phyloP scores from a whole-genome alignment of 2,113 vertebrate species.

The Macaca nemestrina region DNA sequence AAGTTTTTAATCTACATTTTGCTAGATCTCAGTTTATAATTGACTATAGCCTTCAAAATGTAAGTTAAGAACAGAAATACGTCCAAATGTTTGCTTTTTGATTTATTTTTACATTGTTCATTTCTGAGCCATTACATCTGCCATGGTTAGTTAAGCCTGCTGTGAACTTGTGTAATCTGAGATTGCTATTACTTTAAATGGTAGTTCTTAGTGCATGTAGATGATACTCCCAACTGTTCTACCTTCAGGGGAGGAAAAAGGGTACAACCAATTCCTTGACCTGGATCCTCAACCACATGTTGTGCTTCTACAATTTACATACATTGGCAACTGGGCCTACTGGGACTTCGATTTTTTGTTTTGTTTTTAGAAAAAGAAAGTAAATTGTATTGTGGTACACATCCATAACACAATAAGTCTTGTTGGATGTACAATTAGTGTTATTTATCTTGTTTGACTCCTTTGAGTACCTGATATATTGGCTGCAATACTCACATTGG shows the following conservation, averaged over 20 bases:
- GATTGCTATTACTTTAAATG: constrained; percentile 37
- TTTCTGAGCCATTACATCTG: constrained; percentile 61
- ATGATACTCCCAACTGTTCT: constrained; percentile 4
- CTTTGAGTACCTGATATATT: not conserved
- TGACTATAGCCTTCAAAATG: constrained; percentile 59
- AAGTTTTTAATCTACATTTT: constrained; percentile 42
- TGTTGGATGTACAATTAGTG: not conserved
- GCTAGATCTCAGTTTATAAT: constrained; percentile 28
- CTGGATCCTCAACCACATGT: not conserved
- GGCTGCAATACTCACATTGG: not conserved
- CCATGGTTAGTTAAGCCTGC: constrained; percentile 38
- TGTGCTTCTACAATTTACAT: not conserved
- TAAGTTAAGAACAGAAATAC: constrained; percentile 49
- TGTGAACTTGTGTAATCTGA: constrained; percentile 33
- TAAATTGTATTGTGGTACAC: not conserved
- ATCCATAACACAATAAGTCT: not conserved
- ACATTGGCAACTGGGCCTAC: not conserved
- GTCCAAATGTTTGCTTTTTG: constrained; percentile 37
- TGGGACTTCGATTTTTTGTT: not conserved
- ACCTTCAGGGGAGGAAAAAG: not conserved
- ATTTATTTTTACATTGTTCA: constrained; percentile 65
- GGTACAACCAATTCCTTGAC: not conserved
- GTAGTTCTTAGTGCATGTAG: not conserved
- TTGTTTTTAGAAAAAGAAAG: constrained; percentile 24
- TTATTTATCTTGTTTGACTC: not conserved